These are phyloP conservation scores for Pitta sordida DNA, from an alignment of 2,113 vertebrate species.

Conservation along the genomic window DNA sequence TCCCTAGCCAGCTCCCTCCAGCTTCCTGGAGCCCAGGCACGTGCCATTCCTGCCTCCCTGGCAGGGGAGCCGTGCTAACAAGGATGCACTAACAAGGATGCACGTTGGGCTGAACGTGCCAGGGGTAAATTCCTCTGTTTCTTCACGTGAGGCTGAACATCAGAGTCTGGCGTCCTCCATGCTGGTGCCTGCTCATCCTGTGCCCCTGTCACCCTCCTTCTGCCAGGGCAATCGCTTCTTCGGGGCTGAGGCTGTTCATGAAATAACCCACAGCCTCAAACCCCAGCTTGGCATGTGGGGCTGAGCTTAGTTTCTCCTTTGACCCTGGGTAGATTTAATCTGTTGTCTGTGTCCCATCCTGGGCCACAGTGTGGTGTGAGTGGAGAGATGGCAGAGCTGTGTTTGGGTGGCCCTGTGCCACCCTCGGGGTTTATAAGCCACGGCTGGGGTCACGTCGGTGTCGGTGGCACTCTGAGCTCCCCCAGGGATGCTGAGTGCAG, in stretches of 20 bases:
- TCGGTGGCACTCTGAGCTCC: background rate
- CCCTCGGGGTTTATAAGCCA: rapidly evolving
- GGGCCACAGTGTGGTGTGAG: background rate
- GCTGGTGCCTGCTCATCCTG: rapidly evolving
- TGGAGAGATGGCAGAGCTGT: rapidly evolving
- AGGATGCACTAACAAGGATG: background rate
- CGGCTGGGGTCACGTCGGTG: background rate
- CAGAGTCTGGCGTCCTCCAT: background rate
- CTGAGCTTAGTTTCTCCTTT: background rate
- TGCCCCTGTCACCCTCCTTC: background rate
- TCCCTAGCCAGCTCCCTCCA: background rate
- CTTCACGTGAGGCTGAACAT: background rate
- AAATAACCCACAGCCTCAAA: background rate
- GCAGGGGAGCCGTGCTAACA: background rate
- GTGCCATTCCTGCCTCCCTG: background rate
- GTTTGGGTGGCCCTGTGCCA: background rate
- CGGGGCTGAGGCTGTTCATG: background rate
- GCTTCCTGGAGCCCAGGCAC: background rate
- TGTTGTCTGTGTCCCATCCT: rapidly evolving
- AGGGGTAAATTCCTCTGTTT: background rate
- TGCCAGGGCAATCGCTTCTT: background rate
- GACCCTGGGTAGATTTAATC: background rate
- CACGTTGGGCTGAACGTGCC: background rate
- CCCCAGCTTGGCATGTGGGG: background rate
- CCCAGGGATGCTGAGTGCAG: background rate